phyloP scores from a whole-genome alignment of 2,113 vertebrate genomes.

The Nettapus auritus region DNA sequence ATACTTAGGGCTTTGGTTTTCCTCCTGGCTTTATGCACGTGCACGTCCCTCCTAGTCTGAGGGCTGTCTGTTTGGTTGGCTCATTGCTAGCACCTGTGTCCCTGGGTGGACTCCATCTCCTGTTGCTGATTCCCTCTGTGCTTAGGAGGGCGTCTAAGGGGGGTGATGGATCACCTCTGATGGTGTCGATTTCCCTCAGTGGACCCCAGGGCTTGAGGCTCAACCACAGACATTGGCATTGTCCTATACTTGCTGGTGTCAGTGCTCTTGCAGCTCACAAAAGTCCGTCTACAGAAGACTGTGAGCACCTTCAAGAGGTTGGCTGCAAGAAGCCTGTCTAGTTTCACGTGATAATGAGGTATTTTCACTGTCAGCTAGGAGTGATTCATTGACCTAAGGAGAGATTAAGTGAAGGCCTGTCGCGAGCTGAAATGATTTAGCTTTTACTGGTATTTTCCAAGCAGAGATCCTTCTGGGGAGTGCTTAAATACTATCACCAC shows the following conservation, averaged over 20 bases:
- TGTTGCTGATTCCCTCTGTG: neutral
- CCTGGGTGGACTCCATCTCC: neutral
- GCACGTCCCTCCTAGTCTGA: too few relatives aligned
- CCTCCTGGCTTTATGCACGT: rapidly evolving
- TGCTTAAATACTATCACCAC: neutral
- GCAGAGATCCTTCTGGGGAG: neutral
- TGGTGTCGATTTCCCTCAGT: rapidly evolving
- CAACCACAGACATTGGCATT: neutral
- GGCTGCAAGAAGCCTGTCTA: neutral
- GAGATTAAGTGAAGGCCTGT: neutral
- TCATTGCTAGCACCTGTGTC: neutral
- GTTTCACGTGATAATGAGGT: neutral
- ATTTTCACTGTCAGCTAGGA: neutral
- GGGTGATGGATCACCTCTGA: neutral
- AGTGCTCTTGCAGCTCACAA: neutral
- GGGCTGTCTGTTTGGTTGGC: neutral
- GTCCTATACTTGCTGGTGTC: neutral
- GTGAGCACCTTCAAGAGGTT: neutral
- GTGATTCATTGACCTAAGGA: neutral
- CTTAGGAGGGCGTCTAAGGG: neutral
- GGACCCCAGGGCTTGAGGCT: neutral
- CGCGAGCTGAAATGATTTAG: neutral
- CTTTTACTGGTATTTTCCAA: neutral
- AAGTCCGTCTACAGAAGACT: neutral
- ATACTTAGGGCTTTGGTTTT: neutral